Evolutionary conservation across 2,888 invertebrate species (phyloP).

Genomic region (Drosophila heteroneura): DNA sequence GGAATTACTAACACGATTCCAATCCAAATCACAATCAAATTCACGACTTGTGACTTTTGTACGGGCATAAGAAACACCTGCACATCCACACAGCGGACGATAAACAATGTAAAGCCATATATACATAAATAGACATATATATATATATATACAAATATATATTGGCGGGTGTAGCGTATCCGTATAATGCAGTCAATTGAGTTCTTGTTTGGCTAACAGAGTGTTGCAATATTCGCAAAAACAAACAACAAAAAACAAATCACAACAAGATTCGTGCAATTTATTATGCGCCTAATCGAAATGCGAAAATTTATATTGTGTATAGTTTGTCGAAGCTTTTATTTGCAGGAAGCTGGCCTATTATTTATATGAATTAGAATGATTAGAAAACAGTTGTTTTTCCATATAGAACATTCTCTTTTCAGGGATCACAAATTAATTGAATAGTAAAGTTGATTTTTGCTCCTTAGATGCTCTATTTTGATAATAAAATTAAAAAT

Average conservation of each 20-base stretch:
- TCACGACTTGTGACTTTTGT: constrained; percentile 18
- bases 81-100: constrained; percentile 3
- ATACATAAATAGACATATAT: constrained; percentile 7
- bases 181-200: constrained; percentile 75
- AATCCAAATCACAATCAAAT: constrained; percentile 45
- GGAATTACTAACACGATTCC: constrained; percentile 49
- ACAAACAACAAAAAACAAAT: constrained; percentile 34
- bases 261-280: constrained; percentile 21
- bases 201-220: constrained; percentile 36
- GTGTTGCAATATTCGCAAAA: constrained; percentile 19
- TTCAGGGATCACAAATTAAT: neutral
- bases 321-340: neutral
- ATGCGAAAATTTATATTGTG: constrained; percentile 12
- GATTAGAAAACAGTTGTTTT: neutral
- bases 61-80: constrained; percentile 45
- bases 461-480: neutral
- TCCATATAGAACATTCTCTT: neutral
- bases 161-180: neutral
- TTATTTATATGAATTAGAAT: neutral
- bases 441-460: neutral
- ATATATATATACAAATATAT: constrained; percentile 7
- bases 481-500: neutral
- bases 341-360: neutral
- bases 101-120: constrained; percentile 11
- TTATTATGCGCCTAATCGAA: constrained; percentile 51